Evolutionary conservation across 2,888 invertebrate genomes (phyloP).

Genomic region (Merodon equestris): DNA sequence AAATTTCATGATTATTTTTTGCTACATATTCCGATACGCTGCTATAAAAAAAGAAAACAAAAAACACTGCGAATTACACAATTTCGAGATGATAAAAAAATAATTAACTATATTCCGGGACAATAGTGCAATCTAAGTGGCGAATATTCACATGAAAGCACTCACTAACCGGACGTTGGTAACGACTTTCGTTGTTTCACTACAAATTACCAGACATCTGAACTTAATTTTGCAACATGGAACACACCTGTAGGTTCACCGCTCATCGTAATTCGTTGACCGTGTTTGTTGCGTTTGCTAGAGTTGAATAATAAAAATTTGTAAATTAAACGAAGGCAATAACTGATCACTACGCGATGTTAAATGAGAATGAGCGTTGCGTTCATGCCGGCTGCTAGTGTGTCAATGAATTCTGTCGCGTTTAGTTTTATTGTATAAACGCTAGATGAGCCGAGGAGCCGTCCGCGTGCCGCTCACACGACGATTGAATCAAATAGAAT

Average conservation of each 20-base stretch:
- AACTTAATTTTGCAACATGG: background rate
- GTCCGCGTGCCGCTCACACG: background rate
- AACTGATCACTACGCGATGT: background rate
- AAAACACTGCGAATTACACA: too few species aligned
- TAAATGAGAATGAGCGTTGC: slow-evolving; percentile 17
- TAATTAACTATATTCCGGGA: too few species aligned
- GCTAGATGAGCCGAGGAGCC: slow-evolving; percentile 10
- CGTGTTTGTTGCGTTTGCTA: slow-evolving; percentile 2
- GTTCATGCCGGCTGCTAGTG: slow-evolving; percentile 54
- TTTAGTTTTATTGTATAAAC: slow-evolving; percentile 46
- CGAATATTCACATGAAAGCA: too few species aligned
- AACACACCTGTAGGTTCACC: slow-evolving; percentile 54
- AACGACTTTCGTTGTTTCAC: too few species aligned
- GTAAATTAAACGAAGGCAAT: too few species aligned
- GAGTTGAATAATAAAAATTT: background rate
- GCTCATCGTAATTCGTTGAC: slow-evolving; percentile 25
- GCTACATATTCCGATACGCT: too few species aligned
- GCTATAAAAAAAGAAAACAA: too few species aligned
- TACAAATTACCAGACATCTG: too few species aligned
- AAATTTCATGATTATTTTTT: too few species aligned
- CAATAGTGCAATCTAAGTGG: too few species aligned
- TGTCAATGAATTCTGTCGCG: slow-evolving; percentile 43
- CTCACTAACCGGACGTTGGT: too few species aligned
- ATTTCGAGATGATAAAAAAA: too few species aligned
- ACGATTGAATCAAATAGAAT: background rate